A percentile compares a stretch with the other conserved stretches of the same genome.
Evolutionary conservation across 2,888 invertebrate genomes (phyloP).

Genomic region (Sussaba pulchella): DNA sequence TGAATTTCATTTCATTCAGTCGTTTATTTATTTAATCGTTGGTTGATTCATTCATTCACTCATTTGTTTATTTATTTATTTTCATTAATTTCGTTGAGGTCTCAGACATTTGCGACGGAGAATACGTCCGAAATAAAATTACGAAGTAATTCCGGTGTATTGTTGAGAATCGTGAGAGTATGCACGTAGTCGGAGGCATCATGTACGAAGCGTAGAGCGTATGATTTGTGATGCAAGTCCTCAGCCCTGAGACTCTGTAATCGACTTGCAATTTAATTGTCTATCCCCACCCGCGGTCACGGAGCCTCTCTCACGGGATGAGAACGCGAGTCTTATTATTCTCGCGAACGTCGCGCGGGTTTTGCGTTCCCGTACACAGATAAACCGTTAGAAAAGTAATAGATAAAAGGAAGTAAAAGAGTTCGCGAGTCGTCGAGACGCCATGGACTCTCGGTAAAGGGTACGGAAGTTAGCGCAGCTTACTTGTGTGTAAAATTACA

Average conservation of each 20-base stretch:
- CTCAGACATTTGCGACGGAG: no score
- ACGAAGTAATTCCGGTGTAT: no score
- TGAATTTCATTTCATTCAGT: no score
- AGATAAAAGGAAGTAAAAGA: slow-evolving; percentile 47
- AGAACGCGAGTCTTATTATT: slow-evolving; percentile 43
- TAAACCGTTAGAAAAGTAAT: slow-evolving; percentile 72
- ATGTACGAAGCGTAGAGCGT: slow-evolving; percentile 21
- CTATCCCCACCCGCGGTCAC: not conserved
- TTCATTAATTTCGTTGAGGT: no score
- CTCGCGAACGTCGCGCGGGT: slow-evolving; percentile 34
- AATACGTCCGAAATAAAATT: no score
- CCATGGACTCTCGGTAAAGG: slow-evolving; percentile 7
- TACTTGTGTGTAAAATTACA: slow-evolving; percentile 18
- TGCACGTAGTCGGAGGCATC: slow-evolving; percentile 2
- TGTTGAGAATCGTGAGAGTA: not conserved
- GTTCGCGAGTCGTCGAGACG: slow-evolving; percentile 11
- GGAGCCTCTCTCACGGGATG: slow-evolving; percentile 8
- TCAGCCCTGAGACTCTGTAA: slow-evolving; percentile 21
- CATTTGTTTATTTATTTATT: no score
- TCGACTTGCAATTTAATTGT: slow-evolving; percentile 31
- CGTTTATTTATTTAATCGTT: no score
- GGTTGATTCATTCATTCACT: no score
- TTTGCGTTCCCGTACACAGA: slow-evolving; percentile 38
- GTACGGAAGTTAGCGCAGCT: slow-evolving; percentile 11
- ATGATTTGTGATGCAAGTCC: slow-evolving; percentile 4